Conservation (phyloP, 2,888 invertebrate genomes). For the Sarcophaga variegata region DNA sequence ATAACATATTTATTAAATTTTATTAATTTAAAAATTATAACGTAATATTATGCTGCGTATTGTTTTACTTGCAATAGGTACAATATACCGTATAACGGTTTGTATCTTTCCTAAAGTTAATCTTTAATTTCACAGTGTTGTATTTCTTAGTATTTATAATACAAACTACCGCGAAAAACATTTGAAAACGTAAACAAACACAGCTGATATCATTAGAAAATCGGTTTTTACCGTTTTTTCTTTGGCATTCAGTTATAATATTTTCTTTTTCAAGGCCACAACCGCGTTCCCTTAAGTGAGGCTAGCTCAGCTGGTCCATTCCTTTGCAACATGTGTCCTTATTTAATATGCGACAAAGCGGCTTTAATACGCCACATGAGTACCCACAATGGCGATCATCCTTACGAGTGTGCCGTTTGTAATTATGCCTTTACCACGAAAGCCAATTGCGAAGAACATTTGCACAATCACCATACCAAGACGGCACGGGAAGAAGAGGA, state of each 20-base stretch:
- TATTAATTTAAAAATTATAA: too few relatives aligned
- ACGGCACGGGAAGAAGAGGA: conserved; percentile 94
- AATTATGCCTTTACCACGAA: conserved; percentile 98
- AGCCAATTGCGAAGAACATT: conserved; percentile 97
- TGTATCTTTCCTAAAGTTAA: too few relatives aligned
- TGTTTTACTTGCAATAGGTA: too few relatives aligned
- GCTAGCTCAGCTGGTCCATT: conserved; percentile 89
- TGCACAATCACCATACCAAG: conserved; percentile 94
- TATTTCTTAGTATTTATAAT: too few relatives aligned
- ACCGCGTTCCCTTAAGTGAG: conserved; percentile 91
- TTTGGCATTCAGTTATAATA: too few relatives aligned
- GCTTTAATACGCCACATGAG: conserved; percentile 95
- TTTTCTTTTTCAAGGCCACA: conserved; percentile 88
- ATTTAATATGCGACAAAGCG: conserved; percentile 92
- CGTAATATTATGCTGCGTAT: too few relatives aligned
- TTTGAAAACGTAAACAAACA: not conserved
- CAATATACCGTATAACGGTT: too few relatives aligned
- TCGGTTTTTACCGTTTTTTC: not conserved
- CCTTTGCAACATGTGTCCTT: conserved; percentile 96
- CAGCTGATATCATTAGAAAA: conserved; percentile 1
- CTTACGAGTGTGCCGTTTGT: conserved; percentile 97
- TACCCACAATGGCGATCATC: conserved; percentile 96
- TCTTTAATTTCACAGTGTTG: too few relatives aligned
- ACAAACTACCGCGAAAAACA: not conserved
- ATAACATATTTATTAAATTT: too few relatives aligned